Percentiles rank a stretch among this genome's conserved stretches.
phyloP scores from a whole-genome alignment of 2,888 invertebrate genomes.

The Dyspetes luteomarginatus region DNA sequence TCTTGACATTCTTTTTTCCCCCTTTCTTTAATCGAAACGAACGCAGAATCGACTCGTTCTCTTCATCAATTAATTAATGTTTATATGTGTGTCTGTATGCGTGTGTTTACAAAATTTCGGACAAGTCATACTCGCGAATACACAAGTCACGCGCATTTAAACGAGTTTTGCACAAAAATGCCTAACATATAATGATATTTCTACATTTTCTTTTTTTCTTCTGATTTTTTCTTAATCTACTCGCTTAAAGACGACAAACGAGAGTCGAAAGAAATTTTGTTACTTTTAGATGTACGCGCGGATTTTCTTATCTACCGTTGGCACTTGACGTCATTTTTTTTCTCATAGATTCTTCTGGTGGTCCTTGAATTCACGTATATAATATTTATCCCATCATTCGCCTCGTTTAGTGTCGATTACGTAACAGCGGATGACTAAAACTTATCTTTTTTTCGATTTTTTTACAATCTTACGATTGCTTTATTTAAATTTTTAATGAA shows the following conservation, averaged over 20 bases:
- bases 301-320: conserved; percentile 53
- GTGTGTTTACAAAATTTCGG: too few relatives aligned
- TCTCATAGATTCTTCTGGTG: conserved; percentile 41
- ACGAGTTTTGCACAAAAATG: conserved; percentile 55
- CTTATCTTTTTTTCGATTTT: neutral
- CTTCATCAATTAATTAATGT: conserved; percentile 1
- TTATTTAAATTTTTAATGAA: neutral
- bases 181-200: conserved; percentile 48
- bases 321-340: conserved; percentile 56
- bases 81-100: conserved; percentile 51
- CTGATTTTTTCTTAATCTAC: neutral
- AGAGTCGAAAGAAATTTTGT: neutral
- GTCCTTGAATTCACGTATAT: conserved; percentile 45
- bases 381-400: conserved; percentile 19
- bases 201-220: conserved; percentile 2
- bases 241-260: neutral
- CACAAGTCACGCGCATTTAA: conserved; percentile 54
- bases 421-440: neutral
- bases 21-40: neutral
- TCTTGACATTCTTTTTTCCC: neutral
- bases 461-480: neutral
- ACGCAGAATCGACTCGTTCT: conserved; percentile 1
- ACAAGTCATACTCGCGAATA: conserved; percentile 55
- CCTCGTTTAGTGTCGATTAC: conserved; percentile 14
- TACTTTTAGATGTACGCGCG: neutral